Conservation (phyloP, 2,888 invertebrate genomes). For the Mesochorus sp. region DNA sequence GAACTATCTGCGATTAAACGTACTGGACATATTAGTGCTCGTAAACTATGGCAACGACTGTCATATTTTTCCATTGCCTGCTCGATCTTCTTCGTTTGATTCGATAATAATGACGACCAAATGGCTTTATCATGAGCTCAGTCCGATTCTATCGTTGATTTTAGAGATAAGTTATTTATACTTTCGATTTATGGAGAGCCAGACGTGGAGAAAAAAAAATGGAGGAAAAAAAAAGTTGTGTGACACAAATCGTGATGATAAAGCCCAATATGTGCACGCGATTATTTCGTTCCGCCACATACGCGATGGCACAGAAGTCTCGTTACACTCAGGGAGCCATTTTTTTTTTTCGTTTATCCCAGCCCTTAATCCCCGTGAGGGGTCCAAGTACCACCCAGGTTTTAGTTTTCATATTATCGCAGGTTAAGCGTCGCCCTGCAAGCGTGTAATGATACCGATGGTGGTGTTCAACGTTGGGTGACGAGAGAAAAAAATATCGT, state of each 20-base stretch:
- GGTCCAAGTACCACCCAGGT: not conserved
- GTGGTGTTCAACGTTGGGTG: constrained; percentile 56
- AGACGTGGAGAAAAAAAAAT: constrained; percentile 9
- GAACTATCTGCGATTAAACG: constrained; percentile 39
- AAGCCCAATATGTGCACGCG: not conserved
- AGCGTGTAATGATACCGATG: constrained; percentile 55
- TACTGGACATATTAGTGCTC: not conserved
- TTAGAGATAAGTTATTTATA: constrained; percentile 24
- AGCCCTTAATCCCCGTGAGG: too few species aligned
- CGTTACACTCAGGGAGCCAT: not conserved
- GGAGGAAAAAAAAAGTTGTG: constrained; percentile 7
- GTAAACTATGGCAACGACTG: not conserved
- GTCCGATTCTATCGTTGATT: constrained; percentile 38
- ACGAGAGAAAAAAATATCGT: constrained; percentile 56
- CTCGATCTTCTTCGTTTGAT: constrained; percentile 43
- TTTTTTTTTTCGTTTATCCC: too few species aligned
- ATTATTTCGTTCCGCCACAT: constrained; percentile 34
- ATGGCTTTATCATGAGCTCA: constrained; percentile 40
- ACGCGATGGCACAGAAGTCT: not conserved
- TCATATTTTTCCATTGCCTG: not conserved
- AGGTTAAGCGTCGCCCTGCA: constrained; percentile 44
- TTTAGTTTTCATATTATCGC: constrained; percentile 26
- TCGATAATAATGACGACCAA: constrained; percentile 55
- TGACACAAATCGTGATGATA: constrained; percentile 20
- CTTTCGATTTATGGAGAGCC: constrained; percentile 17